These are phyloP conservation scores for Iguana delicatissima DNA, from an alignment of 2,797 vertebrate genomes.

Conservation along the genomic window DNA sequence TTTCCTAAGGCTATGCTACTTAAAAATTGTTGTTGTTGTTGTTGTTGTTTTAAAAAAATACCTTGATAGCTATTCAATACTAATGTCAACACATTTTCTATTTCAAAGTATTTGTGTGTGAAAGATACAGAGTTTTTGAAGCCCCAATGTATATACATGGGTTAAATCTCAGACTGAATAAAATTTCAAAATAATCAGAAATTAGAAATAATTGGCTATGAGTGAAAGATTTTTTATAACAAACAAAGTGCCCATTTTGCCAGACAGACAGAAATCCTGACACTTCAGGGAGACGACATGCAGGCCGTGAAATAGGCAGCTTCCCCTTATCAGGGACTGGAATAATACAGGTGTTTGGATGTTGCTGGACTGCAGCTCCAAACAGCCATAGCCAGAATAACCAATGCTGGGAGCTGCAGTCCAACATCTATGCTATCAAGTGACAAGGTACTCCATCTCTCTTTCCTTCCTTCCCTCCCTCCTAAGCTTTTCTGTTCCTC, in stretches of 20 bases:
- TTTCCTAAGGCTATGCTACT: conserved; percentile 61
- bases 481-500: background rate
- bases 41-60: background rate
- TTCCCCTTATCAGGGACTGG: background rate
- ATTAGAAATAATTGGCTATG: background rate
- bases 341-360: too few species aligned
- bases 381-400: too few species aligned
- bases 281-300: background rate
- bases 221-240: background rate
- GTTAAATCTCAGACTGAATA: background rate
- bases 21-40: background rate
- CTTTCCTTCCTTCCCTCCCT: background rate
- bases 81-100: background rate
- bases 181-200: background rate
- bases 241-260: background rate
- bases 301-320: background rate
- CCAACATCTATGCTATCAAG: too few species aligned
- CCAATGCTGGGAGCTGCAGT: too few species aligned
- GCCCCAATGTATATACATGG: background rate
- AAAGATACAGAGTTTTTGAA: too few species aligned
- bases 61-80: background rate
- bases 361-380: too few species aligned
- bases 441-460: background rate
- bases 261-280: background rate
- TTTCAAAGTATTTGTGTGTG: conserved; percentile 2